Base-by-base conservation (phyloP, 2,113 vertebrate species). In the Thunnus thynnus region DNA sequence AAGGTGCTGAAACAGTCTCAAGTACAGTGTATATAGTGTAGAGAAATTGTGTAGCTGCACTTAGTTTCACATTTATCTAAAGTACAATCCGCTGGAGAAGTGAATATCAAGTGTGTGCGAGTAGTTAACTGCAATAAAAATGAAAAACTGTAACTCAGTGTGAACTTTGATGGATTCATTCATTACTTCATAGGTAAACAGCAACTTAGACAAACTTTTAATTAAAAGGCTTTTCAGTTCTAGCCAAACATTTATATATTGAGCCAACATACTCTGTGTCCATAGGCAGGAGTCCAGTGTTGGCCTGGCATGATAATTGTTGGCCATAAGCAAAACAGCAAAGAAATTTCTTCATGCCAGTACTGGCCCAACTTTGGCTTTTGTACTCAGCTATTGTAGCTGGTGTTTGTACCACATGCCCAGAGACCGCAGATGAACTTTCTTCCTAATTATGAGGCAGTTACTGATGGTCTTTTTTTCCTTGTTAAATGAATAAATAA, bases 261-360 rank as follows among this genome's bases (percentile, higher is more conserved):
- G 11, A 20, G 81, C 80, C 83, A 82, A 56, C n/a, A 5, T 77
- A 57, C 0, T 48, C 66, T 64, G 20, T 17, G 51, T 56, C 71
- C 60, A 68, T 20, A 69, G 84, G 84, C 80, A 64, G 44, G 25
- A 67, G 61, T 81, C 74, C 78, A 74, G 66, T 5, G 47, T 76
- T 82, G 82, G 78, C 56, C 32, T 0, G 1, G 63, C 69, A 75
- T 76, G 51, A 85, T 32, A 68, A 60, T 46, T 25, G 25, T 56
- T 56, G 30, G 85, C 52, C 69, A 77, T 55, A 63, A 47, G 72
- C 9, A 13, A 76, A 80, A 54, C 68, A 9, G 47, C 44, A 58
- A 36, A 73, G 67, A 62, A 22, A 32, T 36, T 55, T 69, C 61
- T 57, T 57, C 72, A 44, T 9, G 27, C 20, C 58, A 57, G 25